Conservation (phyloP, 2,888 invertebrate species). For the Lutraria lutraria region DNA sequence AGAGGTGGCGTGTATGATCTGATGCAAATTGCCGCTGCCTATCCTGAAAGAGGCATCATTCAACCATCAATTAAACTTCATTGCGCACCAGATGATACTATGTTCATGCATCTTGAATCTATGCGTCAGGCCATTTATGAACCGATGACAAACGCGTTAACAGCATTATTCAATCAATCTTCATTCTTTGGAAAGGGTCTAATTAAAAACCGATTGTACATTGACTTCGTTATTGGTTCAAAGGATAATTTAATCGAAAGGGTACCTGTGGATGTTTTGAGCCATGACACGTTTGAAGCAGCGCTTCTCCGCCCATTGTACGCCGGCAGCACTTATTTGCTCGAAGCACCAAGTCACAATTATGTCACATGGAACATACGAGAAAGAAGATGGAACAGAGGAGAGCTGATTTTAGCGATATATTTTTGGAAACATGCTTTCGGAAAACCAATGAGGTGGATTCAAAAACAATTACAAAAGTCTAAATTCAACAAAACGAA, state of each 20-base stretch:
- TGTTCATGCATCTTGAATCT: constrained; percentile 82
- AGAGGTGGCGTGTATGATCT: constrained; percentile 77
- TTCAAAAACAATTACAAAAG: constrained; percentile 78
- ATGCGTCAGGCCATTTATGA: constrained; percentile 81
- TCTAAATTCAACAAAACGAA: constrained; percentile 79
- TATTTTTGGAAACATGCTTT: constrained; percentile 81
- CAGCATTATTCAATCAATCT: constrained; percentile 78
- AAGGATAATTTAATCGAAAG: constrained; percentile 79
- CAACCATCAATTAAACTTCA: constrained; percentile 82
- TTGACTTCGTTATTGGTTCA: constrained; percentile 80
- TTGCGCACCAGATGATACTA: constrained; percentile 76
- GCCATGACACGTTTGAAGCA: constrained; percentile 84
- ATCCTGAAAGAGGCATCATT: constrained; percentile 81
- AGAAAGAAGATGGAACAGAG: constrained; percentile 82
- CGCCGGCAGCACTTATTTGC: constrained; percentile 76
- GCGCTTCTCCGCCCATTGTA: constrained; percentile 80
- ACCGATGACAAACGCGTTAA: constrained; percentile 81
- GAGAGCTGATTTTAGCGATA: constrained; percentile 80
- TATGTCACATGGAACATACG: constrained; percentile 83
- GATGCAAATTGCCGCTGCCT: constrained; percentile 79
- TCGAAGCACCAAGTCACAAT: constrained; percentile 81
- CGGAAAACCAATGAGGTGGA: constrained; percentile 78
- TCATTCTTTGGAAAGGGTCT: constrained; percentile 83
- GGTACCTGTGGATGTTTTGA: constrained; percentile 82
- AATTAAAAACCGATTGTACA: constrained; percentile 81